Evolutionary conservation across 2,113 vertebrate genomes (phyloP).

Genomic region (Amblyornis subalaris): DNA sequence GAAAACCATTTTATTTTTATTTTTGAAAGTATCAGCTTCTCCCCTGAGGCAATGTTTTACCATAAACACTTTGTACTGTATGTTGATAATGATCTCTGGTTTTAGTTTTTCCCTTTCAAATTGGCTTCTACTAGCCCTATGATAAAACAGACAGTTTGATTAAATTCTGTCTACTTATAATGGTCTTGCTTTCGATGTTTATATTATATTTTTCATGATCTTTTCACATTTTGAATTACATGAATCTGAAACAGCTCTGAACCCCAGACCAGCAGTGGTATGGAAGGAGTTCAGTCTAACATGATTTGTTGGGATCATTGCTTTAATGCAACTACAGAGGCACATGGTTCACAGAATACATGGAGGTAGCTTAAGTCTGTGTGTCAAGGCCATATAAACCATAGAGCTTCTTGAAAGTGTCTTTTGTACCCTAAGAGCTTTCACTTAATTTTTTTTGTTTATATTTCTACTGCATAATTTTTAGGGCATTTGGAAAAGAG

Average conservation of each 20-base stretch:
- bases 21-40: neutral
- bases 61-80: neutral
- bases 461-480: neutral
- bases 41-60: neutral
- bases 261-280: neutral
- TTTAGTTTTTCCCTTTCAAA: neutral
- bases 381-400: neutral
- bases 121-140: neutral
- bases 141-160: neutral
- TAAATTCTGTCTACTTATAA: neutral
- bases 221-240: neutral
- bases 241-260: neutral
- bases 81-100: neutral
- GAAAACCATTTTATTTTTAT: neutral
- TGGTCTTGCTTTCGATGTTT: neutral
- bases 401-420: neutral
- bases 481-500: neutral
- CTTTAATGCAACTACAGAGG: neutral
- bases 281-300: neutral
- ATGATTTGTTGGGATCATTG: neutral
- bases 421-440: neutral
- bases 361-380: neutral
- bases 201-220: neutral
- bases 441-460: neutral
- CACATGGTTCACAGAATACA: neutral